phyloP scores from a whole-genome alignment of 2,113 vertebrate species.

The Notarius lentiginosus region DNA sequence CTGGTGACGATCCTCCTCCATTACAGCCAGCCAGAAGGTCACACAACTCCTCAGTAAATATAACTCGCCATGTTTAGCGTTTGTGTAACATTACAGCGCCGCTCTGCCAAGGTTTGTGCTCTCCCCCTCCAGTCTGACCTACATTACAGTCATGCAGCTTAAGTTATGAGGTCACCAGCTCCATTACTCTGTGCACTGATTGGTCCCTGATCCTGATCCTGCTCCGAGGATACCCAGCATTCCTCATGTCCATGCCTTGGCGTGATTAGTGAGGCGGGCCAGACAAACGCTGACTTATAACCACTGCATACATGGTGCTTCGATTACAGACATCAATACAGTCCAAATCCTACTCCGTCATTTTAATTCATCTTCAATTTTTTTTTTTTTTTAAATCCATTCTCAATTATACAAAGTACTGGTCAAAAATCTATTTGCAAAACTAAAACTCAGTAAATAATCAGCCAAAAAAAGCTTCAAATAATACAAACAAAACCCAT shows the following conservation, averaged over 20 bases:
- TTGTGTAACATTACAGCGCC: slow-evolving; percentile 35
- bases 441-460: background rate
- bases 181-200: slow-evolving; percentile 54
- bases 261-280: slow-evolving; percentile 10
- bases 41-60: slow-evolving; percentile 30
- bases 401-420: background rate
- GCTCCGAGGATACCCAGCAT: slow-evolving; percentile 50
- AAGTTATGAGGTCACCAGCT: slow-evolving; percentile 66
- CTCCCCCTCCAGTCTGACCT: slow-evolving; percentile 20
- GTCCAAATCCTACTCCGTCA: background rate
- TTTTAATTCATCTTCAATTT: background rate
- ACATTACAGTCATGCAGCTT: slow-evolving; percentile 51
- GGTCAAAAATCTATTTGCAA: background rate
- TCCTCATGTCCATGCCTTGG: slow-evolving; percentile 38
- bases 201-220: slow-evolving; percentile 31
- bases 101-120: background rate
- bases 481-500: background rate
- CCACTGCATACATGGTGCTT: slow-evolving; percentile 1
- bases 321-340: no score
- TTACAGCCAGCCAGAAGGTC: slow-evolving; percentile 40
- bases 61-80: slow-evolving; percentile 24
- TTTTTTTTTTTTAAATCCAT: background rate
- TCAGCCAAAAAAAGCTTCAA: background rate
- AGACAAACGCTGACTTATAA: slow-evolving; percentile 7
- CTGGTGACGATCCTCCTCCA: background rate